Base-by-base conservation (phyloP, 2,797 vertebrate species). In the Gymnopithys bicolor region DNA sequence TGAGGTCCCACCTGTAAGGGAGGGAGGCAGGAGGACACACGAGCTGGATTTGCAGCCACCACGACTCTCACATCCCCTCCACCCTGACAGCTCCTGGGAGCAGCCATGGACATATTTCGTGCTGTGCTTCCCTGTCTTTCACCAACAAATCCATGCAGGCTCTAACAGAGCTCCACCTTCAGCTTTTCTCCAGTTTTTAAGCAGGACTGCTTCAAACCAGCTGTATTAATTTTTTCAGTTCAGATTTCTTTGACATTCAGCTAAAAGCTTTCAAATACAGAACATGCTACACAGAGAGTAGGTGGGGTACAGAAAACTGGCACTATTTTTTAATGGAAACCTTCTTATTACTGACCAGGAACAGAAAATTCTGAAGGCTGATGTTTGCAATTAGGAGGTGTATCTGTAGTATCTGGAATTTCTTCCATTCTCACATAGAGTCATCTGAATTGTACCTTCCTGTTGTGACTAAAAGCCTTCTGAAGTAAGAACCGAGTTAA, bases 381-480 rank as follows among this genome's bases (percentile, higher is more conserved):
- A 33, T 69, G 27, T 64, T 91, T 92, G 66, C 62, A 91, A 92
- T 94, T 91, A 95, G 95, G 66, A 89, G 27, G 19, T 64, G 8
- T 39, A 28, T 33, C 55, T 94, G 48, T 21, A 82, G 23, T 14
- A 82, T 87, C 87, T 82, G 37, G 89, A 87, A 74, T 75, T 88
- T 93, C 55, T 83, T 93, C 73, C 23, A 33, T 77, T 89, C 81
- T 87, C 76, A 77, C 33, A 68, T 87, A 93, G 90, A 96, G 91
- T 43, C 89, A 94, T 95, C 92, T 89, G 93, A 96, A 90, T 91
- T 92, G 41, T 77, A 94, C 93, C 96, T 98, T 98, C 95, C 95
- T 97, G 95, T 97, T 98, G 98, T 97, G 96, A 97, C 89, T 94
- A 90, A 93, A 81, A 85, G 89, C 89, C 88, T 96, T 89, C 76